These are phyloP conservation scores for Xiphorhynchus erythropygius DNA, from an alignment of 2,797 vertebrate genomes.

Conservation along the genomic window DNA sequence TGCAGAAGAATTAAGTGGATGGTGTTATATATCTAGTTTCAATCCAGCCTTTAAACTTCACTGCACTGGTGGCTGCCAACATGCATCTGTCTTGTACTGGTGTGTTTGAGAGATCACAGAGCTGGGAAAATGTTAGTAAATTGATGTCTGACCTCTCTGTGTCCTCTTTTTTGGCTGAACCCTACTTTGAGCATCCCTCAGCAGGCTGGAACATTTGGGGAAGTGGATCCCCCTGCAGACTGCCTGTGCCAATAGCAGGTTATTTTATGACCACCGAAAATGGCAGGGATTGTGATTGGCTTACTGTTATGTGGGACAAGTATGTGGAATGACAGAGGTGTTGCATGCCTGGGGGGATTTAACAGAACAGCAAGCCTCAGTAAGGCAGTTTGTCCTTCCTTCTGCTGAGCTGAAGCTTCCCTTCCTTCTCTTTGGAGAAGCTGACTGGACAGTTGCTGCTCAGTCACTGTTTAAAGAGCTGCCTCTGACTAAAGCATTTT, in stretches of 20 bases:
- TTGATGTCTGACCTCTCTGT: background rate
- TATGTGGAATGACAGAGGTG: background rate
- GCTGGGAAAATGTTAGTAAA: background rate
- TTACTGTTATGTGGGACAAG: background rate
- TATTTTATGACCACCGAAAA: background rate
- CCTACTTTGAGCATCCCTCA: background rate
- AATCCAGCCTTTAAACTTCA: background rate
- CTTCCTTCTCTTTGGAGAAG: background rate
- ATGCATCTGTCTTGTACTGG: rapidly evolving
- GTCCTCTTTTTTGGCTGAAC: background rate
- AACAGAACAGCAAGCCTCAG: background rate
- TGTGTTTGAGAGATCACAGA: background rate
- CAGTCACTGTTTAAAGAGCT: background rate
- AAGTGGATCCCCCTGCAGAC: background rate
- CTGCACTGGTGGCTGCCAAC: background rate
- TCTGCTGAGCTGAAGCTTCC: background rate
- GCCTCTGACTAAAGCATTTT: background rate
- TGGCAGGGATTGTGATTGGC: background rate
- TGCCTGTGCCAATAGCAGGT: background rate
- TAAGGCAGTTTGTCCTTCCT: background rate
- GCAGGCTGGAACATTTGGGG: background rate
- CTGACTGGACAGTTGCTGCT: background rate
- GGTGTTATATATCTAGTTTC: background rate
- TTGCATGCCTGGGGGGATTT: background rate
- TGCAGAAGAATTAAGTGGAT: background rate